A percentile compares a stretch with the other conserved stretches of the same genome.
These are phyloP conservation scores for Temnothorax nylanderi DNA, from an alignment of 1,140 invertebrate genomes.

Conservation along the genomic window DNA sequence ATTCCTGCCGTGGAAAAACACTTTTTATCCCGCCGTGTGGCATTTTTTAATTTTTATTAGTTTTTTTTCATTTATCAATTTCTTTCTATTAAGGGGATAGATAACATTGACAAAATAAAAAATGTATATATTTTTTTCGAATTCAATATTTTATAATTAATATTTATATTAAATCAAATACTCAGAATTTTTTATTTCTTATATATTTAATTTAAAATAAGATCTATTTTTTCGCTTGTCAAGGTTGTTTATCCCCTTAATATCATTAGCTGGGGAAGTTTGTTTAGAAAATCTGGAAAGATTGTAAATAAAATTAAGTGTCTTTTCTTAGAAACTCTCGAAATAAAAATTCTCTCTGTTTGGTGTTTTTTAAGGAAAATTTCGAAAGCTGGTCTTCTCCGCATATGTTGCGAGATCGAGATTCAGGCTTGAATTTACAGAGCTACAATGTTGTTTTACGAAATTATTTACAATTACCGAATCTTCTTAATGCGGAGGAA, in stretches of 20 bases:
- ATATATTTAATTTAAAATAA: too few species aligned
- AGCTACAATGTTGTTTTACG: not conserved
- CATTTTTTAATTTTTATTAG: not conserved
- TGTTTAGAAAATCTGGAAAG: not conserved
- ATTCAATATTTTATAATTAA: too few species aligned
- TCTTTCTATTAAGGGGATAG: not conserved
- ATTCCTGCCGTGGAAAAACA: not conserved
- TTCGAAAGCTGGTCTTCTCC: not conserved
- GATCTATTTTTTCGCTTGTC: too few species aligned
- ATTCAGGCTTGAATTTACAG: not conserved
- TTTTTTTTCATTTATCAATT: not conserved
- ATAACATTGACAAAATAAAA: too few species aligned
- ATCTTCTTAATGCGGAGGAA: not conserved
- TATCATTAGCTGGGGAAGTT: not conserved
- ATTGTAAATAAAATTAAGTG: not conserved
- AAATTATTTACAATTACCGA: not conserved
- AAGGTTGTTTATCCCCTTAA: too few species aligned
- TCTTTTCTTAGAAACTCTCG: not conserved
- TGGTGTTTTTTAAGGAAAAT: not conserved
- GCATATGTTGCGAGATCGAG: not conserved
- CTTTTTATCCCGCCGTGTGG: not conserved
- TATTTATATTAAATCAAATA: too few species aligned
- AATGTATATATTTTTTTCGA: too few species aligned
- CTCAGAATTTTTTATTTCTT: too few species aligned
- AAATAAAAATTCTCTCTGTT: not conserved